Evolutionary conservation across 2,888 invertebrate genomes (phyloP).

Genomic region (Drymonia ruficornis): DNA sequence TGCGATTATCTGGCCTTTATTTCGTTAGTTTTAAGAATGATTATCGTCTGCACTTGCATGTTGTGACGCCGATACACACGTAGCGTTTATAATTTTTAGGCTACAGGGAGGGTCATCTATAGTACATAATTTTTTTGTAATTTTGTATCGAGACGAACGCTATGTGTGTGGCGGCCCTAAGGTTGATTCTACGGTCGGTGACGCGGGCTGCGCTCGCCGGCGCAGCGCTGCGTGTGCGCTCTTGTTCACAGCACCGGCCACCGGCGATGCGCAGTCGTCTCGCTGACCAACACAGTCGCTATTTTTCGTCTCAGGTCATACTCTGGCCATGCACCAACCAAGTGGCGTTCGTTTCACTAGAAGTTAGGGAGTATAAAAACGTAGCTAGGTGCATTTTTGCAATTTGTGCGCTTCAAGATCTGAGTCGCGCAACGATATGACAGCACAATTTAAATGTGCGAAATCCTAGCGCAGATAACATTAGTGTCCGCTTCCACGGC

Average conservation of each 20-base stretch:
- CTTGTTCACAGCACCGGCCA: slow-evolving; percentile 30
- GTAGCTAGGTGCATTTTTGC: not conserved
- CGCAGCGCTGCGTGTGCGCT: slow-evolving; percentile 15
- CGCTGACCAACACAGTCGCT: slow-evolving; percentile 20
- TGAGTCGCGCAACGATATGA: not conserved
- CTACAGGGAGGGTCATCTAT: slow-evolving; percentile 32
- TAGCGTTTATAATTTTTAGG: slow-evolving; percentile 26
- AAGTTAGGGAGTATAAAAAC: not conserved
- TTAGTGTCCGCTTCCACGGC: not conserved
- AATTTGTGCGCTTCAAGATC: not conserved
- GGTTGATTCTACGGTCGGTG: slow-evolving; percentile 23
- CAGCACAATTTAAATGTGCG: not conserved
- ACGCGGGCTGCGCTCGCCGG: slow-evolving; percentile 8
- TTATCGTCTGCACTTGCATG: slow-evolving; percentile 20
- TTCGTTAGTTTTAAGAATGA: slow-evolving; percentile 32
- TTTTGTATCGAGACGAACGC: slow-evolving; percentile 29
- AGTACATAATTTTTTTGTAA: slow-evolving; percentile 32
- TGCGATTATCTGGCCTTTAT: slow-evolving; percentile 39
- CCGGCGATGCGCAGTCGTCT: not conserved
- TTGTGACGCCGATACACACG: slow-evolving; percentile 26
- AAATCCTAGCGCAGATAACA: not conserved
- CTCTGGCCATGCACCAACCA: not conserved
- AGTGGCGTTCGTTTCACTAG: too few relatives aligned
- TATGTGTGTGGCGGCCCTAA: slow-evolving; percentile 33
- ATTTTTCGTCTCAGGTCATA: slow-evolving; percentile 6